A percentile compares a stretch with the other conserved stretches of the same genome.
Evolutionary conservation across 2,113 vertebrate genomes (phyloP).

Genomic region (Odontesthes bonariensis): DNA sequence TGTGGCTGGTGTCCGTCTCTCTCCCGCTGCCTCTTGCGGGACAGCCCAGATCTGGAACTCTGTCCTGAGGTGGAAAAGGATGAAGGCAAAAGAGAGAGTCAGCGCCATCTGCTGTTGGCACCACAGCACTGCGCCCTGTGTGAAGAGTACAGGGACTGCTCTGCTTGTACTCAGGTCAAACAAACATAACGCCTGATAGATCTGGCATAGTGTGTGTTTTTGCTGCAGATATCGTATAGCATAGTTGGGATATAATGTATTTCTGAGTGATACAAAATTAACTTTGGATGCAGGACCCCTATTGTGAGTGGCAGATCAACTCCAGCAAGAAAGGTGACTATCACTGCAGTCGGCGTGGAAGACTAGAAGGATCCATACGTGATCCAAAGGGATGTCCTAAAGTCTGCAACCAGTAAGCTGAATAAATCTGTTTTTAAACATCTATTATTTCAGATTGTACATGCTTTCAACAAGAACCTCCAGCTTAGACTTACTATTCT

Average conservation of each 20-base stretch:
- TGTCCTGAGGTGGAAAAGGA: conserved; percentile 73
- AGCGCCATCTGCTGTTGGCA: conserved; percentile 85
- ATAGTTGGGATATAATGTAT: background rate
- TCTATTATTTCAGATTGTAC: background rate
- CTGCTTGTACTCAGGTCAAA: conserved; percentile 88
- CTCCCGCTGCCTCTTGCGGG: conserved; percentile 83
- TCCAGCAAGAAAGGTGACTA: conserved; percentile 91
- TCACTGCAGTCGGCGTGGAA: conserved; percentile 89
- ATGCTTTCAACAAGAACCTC: background rate
- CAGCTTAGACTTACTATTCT: background rate
- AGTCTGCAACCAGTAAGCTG: conserved; percentile 90
- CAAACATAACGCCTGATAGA: background rate
- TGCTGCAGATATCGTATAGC: background rate
- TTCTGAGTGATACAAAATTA: background rate
- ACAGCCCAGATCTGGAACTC: conserved; percentile 66
- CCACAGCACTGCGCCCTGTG: conserved; percentile 90
- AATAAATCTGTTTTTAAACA: background rate
- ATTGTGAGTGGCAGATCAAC: conserved; percentile 93
- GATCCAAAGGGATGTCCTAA: conserved; percentile 84
- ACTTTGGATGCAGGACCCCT: conserved; percentile 84
- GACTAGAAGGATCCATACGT: conserved; percentile 87
- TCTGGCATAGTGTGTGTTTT: background rate
- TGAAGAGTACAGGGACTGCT: conserved; percentile 91
- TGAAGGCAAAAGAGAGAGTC: conserved; percentile 50
- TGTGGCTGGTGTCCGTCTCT: conserved; percentile 90